Evolutionary conservation across 1,140 invertebrate genomes (phyloP).

Genomic region (Apis cerana): DNA sequence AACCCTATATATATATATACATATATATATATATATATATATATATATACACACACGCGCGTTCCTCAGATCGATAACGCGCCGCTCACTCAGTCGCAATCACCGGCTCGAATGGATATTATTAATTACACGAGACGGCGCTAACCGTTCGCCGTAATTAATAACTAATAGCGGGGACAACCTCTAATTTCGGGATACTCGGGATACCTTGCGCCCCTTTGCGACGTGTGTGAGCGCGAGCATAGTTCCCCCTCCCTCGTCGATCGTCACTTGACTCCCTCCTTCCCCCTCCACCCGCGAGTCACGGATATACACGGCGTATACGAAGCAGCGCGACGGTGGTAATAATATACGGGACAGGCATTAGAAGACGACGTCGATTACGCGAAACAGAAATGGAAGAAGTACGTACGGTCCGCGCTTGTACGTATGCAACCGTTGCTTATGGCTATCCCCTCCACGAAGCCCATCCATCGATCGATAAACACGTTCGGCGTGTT

Average conservation of each 20-base stretch:
- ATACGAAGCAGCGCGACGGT: too few species aligned
- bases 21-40: background rate
- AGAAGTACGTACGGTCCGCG: too few species aligned
- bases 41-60: too few species aligned
- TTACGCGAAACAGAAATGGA: conserved; percentile 22
- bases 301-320: too few species aligned
- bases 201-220: background rate
- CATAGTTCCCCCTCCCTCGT: background rate
- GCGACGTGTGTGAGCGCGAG: too few species aligned
- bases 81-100: conserved; percentile 27
- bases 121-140: conserved; percentile 46
- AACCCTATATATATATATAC: background rate
- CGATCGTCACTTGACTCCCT: background rate
- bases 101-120: conserved; percentile 27
- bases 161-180: conserved; percentile 35
- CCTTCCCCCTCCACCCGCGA: too few species aligned
- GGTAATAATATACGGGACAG: too few species aligned
- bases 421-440: background rate
- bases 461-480: conserved; percentile 15
- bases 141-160: conserved; percentile 38
- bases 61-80: conserved; percentile 29
- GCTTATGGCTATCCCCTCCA: background rate
- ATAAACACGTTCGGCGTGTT: conserved; percentile 1
- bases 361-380: conserved; percentile 24
- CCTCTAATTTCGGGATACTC: conserved; percentile 33